These are phyloP conservation scores for Karalla daura DNA, from an alignment of 2,797 vertebrate species.

Conservation along the genomic window DNA sequence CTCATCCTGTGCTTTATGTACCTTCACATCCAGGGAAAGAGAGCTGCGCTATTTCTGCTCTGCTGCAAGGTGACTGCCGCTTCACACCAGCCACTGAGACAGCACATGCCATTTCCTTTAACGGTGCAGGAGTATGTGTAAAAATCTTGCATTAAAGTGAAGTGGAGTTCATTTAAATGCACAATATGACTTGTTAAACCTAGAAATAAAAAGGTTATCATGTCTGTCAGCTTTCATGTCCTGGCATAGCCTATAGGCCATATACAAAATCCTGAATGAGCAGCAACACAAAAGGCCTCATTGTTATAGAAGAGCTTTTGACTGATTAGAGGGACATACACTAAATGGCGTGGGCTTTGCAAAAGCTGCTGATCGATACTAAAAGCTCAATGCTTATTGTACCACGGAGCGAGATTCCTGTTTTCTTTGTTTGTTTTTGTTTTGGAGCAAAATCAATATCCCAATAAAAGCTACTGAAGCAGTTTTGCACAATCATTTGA, in stretches of 20 bases:
- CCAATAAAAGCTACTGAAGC: conserved; percentile 4
- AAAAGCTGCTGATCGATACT: conserved; percentile 40
- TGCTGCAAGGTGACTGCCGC: conserved; percentile 85
- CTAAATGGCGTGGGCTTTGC: conserved; percentile 15
- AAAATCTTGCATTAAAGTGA: neutral
- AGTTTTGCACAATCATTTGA: conserved; percentile 5
- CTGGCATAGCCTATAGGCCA: neutral
- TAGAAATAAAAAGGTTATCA: neutral
- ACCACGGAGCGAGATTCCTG: conserved; percentile 12
- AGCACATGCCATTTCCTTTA: conserved; percentile 24
- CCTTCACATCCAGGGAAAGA: conserved; percentile 76
- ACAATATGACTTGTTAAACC: neutral
- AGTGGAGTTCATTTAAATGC: neutral
- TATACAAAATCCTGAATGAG: conserved; percentile 2
- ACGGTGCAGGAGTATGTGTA: conserved; percentile 1
- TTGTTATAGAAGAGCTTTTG: neutral
- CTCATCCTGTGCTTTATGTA: conserved; percentile 84
- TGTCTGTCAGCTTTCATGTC: neutral
- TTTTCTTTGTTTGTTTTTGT: conserved; percentile 1
- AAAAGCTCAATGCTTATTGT: conserved; percentile 34
- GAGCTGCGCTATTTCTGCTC: conserved; percentile 78
- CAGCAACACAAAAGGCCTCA: neutral
- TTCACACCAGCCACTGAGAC: conserved; percentile 50
- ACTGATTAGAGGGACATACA: conserved; percentile 5
- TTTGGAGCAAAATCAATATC: conserved; percentile 33